Base-by-base conservation (phyloP, 2,113 vertebrate genomes). In the Cichladusa arquata region DNA sequence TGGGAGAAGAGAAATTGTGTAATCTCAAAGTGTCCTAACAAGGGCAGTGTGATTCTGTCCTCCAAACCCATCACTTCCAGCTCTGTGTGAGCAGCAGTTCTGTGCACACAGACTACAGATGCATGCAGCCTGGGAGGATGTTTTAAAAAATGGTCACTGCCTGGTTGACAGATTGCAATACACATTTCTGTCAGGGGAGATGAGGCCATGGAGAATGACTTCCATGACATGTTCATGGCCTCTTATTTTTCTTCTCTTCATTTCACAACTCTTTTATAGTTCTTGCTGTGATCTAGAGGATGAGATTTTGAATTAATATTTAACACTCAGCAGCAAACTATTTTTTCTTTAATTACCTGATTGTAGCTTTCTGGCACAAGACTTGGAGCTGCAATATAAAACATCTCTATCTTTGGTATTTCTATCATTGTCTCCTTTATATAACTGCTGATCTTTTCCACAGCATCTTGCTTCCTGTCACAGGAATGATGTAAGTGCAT, bases 391-490 rank as follows among this genome's bases (percentile, higher is more conserved):
- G 47, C 77, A 83, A 88, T 57, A 85, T 94, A 96, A 91, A 97
- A 96, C 33, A 69, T 60, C 64, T 88, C 61, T 54, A 69, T 84
- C 71, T 97, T 97, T 94, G 92, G 25, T 50, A 26, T 96, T 62
- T 97, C 95, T 54, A 25, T 84, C 50, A 61, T 96, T 67, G 48
- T 96, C 17, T 95, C 86, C 66, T 94, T 97, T 70, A 65, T 89
- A 15, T 95, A 96, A 93, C 85, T 95, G 61, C 13, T 97, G 77
- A 83, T 97, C 70, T 82, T 98, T 50, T 89, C 76, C 48, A 61
- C 85, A 36, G 72, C 71, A 24, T 95, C 94, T 60, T 96, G 26
- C 90, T 97, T 51, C 47, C 58, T 84, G 33, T 97, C n/a, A 95
- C 91, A n/a, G 90, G 90, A 76, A 95, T 92, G 40, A 71, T 97